These are phyloP conservation scores for Scaptomyza cyrtandrae DNA, from an alignment of 2,888 invertebrate species.

Conservation along the genomic window DNA sequence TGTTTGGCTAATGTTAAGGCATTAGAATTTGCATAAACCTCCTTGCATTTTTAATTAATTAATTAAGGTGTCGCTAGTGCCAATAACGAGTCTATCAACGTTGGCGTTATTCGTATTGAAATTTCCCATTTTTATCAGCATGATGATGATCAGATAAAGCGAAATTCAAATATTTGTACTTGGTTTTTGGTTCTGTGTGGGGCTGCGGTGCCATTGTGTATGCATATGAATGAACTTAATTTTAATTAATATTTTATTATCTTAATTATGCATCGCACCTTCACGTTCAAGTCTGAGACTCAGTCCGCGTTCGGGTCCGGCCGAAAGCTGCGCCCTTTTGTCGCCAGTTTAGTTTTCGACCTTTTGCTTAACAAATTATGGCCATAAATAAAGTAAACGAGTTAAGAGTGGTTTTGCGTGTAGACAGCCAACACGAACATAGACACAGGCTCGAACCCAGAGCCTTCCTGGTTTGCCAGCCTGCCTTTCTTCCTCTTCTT, in stretches of 20 bases:
- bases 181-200: conserved; percentile 35
- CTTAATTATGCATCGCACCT: conserved; percentile 83
- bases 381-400: conserved; percentile 82
- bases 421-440: conserved; percentile 41
- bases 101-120: conserved; percentile 25
- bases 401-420: conserved; percentile 79
- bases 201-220: conserved; percentile 48
- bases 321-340: conserved; percentile 53
- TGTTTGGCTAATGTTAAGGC: conserved; percentile 33
- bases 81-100: conserved; percentile 78
- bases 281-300: conserved; percentile 29
- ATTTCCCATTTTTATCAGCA: conserved; percentile 61
- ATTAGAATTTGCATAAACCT: conserved; percentile 67
- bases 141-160: conserved; percentile 49
- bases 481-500: not conserved
- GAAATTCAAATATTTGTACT: conserved; percentile 71
- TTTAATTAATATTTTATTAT: conserved; percentile 84
- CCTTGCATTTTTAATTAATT: conserved; percentile 79
- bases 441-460: conserved; percentile 12
- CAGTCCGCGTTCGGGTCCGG: conserved; percentile 9
- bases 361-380: conserved; percentile 82
- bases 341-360: conserved; percentile 73
- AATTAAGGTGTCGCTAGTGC: conserved; percentile 63
- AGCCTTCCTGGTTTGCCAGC: conserved; percentile 8
- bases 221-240: conserved; percentile 78